Evolutionary conservation across 2,888 invertebrate species (phyloP).

Genomic region (Eupithecia tripunctaria): DNA sequence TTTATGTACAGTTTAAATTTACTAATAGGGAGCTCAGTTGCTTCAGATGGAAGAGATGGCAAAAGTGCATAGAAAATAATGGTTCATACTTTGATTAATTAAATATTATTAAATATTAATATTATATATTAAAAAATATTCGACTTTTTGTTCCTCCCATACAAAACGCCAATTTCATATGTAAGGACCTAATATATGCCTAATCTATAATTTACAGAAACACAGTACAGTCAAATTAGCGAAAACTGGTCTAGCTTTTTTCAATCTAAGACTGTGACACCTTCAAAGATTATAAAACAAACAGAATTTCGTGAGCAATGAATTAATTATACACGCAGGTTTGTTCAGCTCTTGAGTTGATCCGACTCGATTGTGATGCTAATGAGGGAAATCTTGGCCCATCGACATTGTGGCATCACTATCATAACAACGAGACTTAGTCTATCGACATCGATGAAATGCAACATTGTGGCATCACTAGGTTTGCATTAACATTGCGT

Average conservation of each 20-base stretch:
- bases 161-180: too few relatives aligned
- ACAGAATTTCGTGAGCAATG: constrained; percentile 44
- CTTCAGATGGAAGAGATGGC: too few relatives aligned
- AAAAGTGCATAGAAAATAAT: too few relatives aligned
- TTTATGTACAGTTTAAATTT: too few relatives aligned
- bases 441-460: constrained; percentile 4
- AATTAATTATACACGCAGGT: constrained; percentile 44
- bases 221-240: not conserved
- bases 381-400: constrained; percentile 43
- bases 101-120: too few relatives aligned
- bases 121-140: too few relatives aligned
- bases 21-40: too few relatives aligned
- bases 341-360: constrained; percentile 44
- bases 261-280: constrained; percentile 14
- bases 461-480: not conserved
- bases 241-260: constrained; percentile 14
- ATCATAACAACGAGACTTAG: constrained; percentile 3
- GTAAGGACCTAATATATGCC: too few relatives aligned
- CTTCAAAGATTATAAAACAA: constrained; percentile 44
- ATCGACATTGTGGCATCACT: constrained; percentile 28
- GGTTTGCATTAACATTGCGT: not conserved
- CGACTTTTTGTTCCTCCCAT: too few relatives aligned
- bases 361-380: constrained; percentile 41
- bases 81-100: too few relatives aligned
- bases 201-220: too few relatives aligned